Evolutionary conservation across 2,888 invertebrate species (phyloP).

Genomic region (Epirrhoe alternata): DNA sequence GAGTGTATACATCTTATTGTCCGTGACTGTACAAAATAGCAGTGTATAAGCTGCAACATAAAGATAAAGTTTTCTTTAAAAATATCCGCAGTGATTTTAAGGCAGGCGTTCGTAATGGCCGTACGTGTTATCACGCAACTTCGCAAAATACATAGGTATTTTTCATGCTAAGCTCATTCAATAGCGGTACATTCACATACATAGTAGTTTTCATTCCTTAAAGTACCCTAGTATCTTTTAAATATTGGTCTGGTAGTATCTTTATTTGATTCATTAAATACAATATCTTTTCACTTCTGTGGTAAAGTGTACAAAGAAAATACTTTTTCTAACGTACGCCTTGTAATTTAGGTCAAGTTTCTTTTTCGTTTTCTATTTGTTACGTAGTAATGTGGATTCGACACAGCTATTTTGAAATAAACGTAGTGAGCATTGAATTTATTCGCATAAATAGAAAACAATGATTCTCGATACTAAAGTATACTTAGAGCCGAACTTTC

Average conservation of each 20-base stretch:
- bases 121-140: constrained; percentile 22
- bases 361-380: constrained; percentile 49
- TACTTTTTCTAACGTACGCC: constrained; percentile 45
- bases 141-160: constrained; percentile 56
- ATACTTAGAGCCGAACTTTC: not conserved
- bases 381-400: constrained; percentile 31
- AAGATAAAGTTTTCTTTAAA: constrained; percentile 6
- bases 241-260: too few relatives aligned
- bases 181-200: not conserved
- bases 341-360: constrained; percentile 55
- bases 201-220: not conserved
- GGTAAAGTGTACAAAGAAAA: constrained; percentile 25
- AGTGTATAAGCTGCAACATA: not conserved
- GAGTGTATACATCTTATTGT: too few relatives aligned
- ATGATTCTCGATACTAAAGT: not conserved
- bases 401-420: not conserved
- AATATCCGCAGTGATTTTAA: constrained; percentile 8
- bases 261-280: not conserved
- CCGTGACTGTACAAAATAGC: too few relatives aligned
- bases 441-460: not conserved
- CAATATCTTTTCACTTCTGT: not conserved
- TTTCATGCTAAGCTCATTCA: constrained; percentile 20
- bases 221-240: too few relatives aligned
- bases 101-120: constrained; percentile 1
- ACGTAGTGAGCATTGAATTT: not conserved